phyloP scores from a whole-genome alignment of 2,797 vertebrate genomes.

The Emys orbicularis region DNA sequence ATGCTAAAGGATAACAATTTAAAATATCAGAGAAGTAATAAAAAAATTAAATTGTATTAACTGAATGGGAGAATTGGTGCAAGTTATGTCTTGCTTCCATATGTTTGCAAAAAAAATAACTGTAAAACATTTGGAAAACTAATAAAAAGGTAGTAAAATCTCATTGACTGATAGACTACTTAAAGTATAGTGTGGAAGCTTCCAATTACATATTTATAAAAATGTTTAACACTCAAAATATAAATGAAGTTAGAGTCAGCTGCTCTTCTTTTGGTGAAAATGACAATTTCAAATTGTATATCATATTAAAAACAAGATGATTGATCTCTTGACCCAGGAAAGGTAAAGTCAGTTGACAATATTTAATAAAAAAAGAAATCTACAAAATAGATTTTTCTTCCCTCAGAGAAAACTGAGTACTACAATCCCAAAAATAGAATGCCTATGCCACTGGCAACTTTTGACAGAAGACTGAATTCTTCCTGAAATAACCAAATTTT shows the following conservation, averaged over 20 bases:
- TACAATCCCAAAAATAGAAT: conserved; percentile 43
- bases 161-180: neutral
- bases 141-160: neutral
- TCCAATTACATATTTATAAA: neutral
- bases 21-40: neutral
- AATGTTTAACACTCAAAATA: neutral
- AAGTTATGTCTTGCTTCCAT: neutral
- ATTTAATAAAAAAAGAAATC: neutral
- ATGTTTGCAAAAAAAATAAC: neutral
- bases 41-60: neutral
- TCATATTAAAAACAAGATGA: neutral
- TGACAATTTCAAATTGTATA: neutral
- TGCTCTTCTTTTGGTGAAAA: neutral
- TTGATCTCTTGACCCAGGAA: conserved; percentile 24
- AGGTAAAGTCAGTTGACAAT: neutral
- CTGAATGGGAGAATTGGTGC: neutral
- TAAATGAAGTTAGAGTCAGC: neutral
- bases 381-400: conserved; percentile 7
- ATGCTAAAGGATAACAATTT: neutral
- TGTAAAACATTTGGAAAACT: neutral
- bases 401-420: conserved; percentile 18
- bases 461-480: conserved; percentile 69
- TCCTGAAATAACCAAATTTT: conserved; percentile 55
- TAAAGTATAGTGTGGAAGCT: neutral
- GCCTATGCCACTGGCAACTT: conserved; percentile 31